Conservation (phyloP, 2,888 invertebrate species). For the Zaprionus bogoriensis region DNA sequence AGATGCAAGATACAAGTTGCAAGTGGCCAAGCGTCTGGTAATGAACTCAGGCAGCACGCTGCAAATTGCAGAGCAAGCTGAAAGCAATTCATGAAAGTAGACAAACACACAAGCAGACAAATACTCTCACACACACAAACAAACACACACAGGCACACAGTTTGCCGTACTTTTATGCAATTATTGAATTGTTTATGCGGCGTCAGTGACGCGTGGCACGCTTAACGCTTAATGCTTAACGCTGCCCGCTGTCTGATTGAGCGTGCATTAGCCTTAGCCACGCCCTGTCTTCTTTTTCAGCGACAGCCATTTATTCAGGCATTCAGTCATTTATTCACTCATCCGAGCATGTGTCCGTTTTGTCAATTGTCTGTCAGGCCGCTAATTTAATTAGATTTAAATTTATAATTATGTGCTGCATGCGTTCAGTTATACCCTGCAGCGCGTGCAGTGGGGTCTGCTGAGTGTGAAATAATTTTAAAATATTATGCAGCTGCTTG, state of each 20-base stretch:
- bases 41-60: background rate
- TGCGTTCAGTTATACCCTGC: conserved; percentile 25
- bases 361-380: conserved; percentile 56
- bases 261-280: conserved; percentile 12
- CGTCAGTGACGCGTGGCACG: conserved; percentile 50
- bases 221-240: conserved; percentile 43
- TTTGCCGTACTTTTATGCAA: conserved; percentile 36
- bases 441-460: background rate
- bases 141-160: background rate
- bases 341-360: conserved; percentile 35
- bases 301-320: conserved; percentile 16
- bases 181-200: conserved; percentile 58
- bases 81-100: background rate
- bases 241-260: conserved; percentile 29
- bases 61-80: background rate
- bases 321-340: conserved; percentile 9
- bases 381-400: conserved; percentile 75
- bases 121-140: background rate
- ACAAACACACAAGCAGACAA: background rate
- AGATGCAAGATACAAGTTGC: background rate
- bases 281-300: background rate
- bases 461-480: background rate
- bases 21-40: background rate
- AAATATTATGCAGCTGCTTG: too few relatives aligned
- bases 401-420: conserved; percentile 60